A percentile compares a stretch with the other conserved stretches of the same genome.
These are phyloP conservation scores for Borostomias antarcticus DNA, from an alignment of 2,797 vertebrate genomes.

Conservation along the genomic window DNA sequence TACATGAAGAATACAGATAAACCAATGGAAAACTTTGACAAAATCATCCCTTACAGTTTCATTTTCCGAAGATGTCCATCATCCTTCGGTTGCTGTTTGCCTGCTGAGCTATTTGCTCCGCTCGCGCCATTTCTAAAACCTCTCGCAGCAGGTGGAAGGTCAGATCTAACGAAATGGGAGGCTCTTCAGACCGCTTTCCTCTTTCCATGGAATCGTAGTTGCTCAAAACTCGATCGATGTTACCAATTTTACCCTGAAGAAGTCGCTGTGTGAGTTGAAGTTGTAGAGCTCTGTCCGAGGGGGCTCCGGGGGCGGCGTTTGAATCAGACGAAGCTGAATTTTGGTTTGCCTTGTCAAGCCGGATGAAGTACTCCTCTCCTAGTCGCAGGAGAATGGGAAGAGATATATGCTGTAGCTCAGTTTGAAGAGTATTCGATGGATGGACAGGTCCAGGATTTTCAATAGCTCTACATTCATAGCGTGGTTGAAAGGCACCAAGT, in stretches of 20 bases:
- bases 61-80: constrained; percentile 89
- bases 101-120: constrained; percentile 86
- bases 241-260: constrained; percentile 50
- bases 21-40: constrained; percentile 71
- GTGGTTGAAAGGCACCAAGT: constrained; percentile 74
- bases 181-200: constrained; percentile 76
- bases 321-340: constrained; percentile 23
- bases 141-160: constrained; percentile 90
- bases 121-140: constrained; percentile 87
- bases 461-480: constrained; percentile 75
- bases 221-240: constrained; percentile 46
- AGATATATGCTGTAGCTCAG: constrained; percentile 24
- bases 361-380: constrained; percentile 84
- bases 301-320: constrained; percentile 23
- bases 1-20: too few relatives aligned
- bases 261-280: constrained; percentile 60
- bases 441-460: constrained; percentile 43
- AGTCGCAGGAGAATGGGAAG: constrained; percentile 75
- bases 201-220: constrained; percentile 53
- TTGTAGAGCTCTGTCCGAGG: constrained; percentile 65
- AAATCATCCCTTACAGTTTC: constrained; percentile 48
- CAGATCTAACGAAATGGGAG: constrained; percentile 89
- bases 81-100: constrained; percentile 87
- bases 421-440: constrained; percentile 9
- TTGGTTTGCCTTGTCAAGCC: constrained; percentile 68